Conservation (phyloP, 1,140 invertebrate species). For the Popillia japonica region DNA sequence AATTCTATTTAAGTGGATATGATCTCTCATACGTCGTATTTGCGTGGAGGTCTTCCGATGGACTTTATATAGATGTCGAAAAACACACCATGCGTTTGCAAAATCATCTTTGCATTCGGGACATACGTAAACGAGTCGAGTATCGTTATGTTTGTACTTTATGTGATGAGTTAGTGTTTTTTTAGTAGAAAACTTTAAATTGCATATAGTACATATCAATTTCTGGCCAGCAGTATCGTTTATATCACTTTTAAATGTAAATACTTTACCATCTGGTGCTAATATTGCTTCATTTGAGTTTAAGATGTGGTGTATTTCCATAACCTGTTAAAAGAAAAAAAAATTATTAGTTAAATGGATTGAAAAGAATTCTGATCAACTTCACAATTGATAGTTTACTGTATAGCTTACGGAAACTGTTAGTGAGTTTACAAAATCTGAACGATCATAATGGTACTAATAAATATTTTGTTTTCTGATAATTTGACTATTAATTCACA, state of each 20-base stretch:
- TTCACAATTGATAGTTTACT: too few species aligned
- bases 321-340: conserved; percentile 61
- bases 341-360: not conserved
- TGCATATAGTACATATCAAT: conserved; percentile 61
- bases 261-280: conserved; percentile 68
- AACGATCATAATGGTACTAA: too few species aligned
- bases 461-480: too few species aligned
- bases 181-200: conserved; percentile 71
- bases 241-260: conserved; percentile 55
- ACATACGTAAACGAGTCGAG: conserved; percentile 71
- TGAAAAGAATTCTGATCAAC: not conserved
- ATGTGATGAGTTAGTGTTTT: conserved; percentile 75
- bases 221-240: conserved; percentile 56
- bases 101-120: conserved; percentile 74
- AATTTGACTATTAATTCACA: too few species aligned
- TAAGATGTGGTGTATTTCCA: conserved; percentile 65
- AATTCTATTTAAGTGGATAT: conserved; percentile 68
- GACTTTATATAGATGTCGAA: conserved; percentile 76
- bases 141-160: conserved; percentile 73
- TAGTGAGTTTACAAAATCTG: too few species aligned
- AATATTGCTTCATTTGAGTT: conserved; percentile 65
- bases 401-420: too few species aligned
- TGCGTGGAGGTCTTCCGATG: conserved; percentile 71
- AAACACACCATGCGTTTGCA: conserved; percentile 74
- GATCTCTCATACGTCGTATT: conserved; percentile 66